Evolutionary conservation across 2,797 vertebrate genomes (phyloP).

Genomic region (Sebastes nivosus): DNA sequence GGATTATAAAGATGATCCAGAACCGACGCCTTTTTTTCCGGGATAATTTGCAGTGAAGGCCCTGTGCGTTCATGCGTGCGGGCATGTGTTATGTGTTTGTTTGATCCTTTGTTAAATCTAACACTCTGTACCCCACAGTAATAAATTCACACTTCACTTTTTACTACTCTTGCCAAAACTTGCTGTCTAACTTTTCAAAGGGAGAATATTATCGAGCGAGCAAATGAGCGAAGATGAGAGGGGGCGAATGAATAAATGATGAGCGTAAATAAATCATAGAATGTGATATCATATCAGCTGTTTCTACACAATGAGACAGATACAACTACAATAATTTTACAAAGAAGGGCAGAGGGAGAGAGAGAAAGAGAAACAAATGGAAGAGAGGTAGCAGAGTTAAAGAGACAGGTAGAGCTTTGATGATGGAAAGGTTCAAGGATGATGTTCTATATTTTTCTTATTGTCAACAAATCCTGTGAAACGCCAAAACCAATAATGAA

Average conservation of each 20-base stretch:
- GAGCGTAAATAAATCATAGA: conserved; percentile 75
- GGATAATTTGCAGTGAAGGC: conserved; percentile 46
- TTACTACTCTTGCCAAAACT: conserved; percentile 55
- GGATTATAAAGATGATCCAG: conserved; percentile 43
- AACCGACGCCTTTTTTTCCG: conserved; percentile 14
- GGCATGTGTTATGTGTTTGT: conserved; percentile 46
- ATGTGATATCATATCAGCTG: conserved; percentile 67
- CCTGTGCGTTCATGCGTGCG: conserved; percentile 8
- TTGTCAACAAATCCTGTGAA: neutral
- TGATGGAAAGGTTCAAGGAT: neutral
- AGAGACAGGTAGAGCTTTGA: neutral
- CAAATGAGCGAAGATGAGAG: conserved; percentile 67
- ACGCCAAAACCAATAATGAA: neutral
- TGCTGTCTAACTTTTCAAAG: conserved; percentile 55
- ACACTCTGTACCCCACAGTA: conserved; percentile 16
- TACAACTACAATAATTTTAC: conserved; percentile 49
- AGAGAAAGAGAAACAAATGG: neutral
- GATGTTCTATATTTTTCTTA: neutral
- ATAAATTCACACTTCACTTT: conserved; percentile 51
- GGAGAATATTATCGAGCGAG: conserved; percentile 42
- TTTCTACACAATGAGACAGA: conserved; percentile 64
- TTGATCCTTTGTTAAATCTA: conserved; percentile 65
- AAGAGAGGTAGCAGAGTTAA: neutral
- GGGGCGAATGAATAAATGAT: conserved; percentile 72
- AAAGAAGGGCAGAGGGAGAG: conserved; percentile 8